Evolutionary conservation across 2,888 invertebrate species (phyloP).

Genomic region (Epsilonema sp.): DNA sequence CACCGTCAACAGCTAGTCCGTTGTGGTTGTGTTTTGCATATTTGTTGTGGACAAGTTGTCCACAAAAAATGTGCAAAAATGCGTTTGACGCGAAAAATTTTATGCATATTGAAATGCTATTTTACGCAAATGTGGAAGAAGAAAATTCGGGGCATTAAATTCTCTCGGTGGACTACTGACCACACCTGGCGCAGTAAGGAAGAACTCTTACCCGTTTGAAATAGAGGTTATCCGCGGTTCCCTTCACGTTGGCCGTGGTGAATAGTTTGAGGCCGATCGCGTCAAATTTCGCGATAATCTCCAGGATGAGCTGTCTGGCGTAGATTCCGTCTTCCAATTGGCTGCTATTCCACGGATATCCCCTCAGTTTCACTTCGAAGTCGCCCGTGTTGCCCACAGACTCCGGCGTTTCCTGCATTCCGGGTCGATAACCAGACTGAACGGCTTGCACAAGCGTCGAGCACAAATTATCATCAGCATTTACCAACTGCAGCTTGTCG

Average conservation of each 20-base stretch:
- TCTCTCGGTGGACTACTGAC: too few species aligned
- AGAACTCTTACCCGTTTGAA: constrained; percentile 8
- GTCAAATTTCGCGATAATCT: constrained; percentile 8
- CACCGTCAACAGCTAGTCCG: too few species aligned
- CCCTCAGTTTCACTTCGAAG: constrained; percentile 7
- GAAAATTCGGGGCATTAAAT: too few species aligned
- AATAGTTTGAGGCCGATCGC: not conserved
- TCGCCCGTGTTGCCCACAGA: too few species aligned
- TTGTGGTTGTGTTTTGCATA: too few species aligned
- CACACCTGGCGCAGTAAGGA: too few species aligned
- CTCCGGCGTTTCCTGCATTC: not conserved
- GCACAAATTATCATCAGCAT: constrained; percentile 1
- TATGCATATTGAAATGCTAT: too few species aligned
- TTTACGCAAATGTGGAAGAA: too few species aligned
- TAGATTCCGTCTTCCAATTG: constrained; percentile 3
- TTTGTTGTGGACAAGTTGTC: too few species aligned
- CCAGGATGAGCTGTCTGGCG: constrained; percentile 7
- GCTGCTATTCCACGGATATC: constrained; percentile 3
- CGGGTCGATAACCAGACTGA: not conserved
- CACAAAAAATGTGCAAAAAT: too few species aligned
- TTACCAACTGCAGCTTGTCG: constrained; percentile 9
- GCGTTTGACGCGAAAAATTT: too few species aligned
- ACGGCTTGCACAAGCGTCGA: not conserved
- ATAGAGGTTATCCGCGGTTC: constrained; percentile 11
- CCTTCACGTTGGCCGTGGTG: constrained; percentile 10